phyloP scores from a whole-genome alignment of 2,888 invertebrate species.

The Xanthia icteritia region DNA sequence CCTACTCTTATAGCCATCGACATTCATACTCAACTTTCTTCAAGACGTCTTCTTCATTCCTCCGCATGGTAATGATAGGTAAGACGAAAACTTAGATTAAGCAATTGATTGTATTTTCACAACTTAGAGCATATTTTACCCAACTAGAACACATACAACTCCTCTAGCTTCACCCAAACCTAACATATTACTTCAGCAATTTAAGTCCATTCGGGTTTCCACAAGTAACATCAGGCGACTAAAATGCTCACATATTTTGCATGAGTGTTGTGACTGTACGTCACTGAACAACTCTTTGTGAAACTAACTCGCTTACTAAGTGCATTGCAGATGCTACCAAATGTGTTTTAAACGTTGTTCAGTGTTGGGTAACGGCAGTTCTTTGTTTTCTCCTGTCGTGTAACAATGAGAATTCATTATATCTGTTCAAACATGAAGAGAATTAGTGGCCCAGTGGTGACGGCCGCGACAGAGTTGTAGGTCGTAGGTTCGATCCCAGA shows the following conservation, averaged over 20 bases:
- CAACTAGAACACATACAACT: not conserved
- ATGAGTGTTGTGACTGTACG: slow-evolving; percentile 10
- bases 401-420: not conserved
- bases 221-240: slow-evolving; percentile 7
- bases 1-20: too few species aligned
- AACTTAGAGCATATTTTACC: not conserved
- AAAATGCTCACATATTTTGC: slow-evolving; percentile 14
- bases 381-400: slow-evolving; percentile 11
- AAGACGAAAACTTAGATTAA: too few species aligned
- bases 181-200: slow-evolving; percentile 13
- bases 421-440: not conserved
- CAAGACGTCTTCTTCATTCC: too few species aligned
- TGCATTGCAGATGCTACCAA: slow-evolving; percentile 26
- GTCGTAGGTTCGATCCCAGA: too few species aligned
- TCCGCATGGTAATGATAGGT: too few species aligned
- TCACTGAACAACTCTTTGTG: slow-evolving; percentile 27
- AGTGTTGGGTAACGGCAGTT: not conserved
- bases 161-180: not conserved
- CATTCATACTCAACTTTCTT: too few species aligned
- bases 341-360: slow-evolving; percentile 11
- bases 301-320: slow-evolving; percentile 17
- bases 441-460: too few species aligned
- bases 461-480: too few species aligned
- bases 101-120: not conserved
- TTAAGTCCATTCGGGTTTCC: slow-evolving; percentile 14